phyloP scores from a whole-genome alignment of 1,140 invertebrate species.

The Achroia grisella region DNA sequence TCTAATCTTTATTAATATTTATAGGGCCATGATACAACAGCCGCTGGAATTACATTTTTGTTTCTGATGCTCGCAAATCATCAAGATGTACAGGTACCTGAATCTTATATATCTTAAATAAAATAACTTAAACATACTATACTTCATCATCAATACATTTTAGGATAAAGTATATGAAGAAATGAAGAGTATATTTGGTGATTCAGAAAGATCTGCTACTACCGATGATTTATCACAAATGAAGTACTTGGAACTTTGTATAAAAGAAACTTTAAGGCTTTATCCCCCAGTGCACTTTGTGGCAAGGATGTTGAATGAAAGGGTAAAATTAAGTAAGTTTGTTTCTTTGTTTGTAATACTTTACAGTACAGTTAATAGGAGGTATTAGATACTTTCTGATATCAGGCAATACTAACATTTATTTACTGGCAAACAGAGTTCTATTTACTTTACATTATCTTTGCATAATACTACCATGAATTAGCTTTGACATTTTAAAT shows the following conservation, averaged over 20 bases:
- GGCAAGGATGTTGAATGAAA: background rate
- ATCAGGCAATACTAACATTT: too few relatives aligned
- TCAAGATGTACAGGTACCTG: background rate
- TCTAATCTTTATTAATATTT: slow-evolving; percentile 8
- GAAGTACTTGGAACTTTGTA: slow-evolving; percentile 76
- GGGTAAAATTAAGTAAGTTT: background rate
- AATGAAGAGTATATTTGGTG: slow-evolving; percentile 71
- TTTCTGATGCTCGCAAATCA: slow-evolving; percentile 34
- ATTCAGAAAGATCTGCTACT: slow-evolving; percentile 45
- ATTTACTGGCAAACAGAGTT: too few relatives aligned
- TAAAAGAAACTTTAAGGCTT: slow-evolving; percentile 74
- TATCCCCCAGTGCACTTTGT: slow-evolving; percentile 78
- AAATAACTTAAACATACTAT: background rate
- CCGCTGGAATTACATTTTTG: slow-evolving; percentile 28
- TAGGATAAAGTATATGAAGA: slow-evolving; percentile 66
- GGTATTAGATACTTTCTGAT: too few relatives aligned
- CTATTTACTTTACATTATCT: too few relatives aligned
- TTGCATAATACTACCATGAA: too few relatives aligned
- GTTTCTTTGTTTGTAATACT: too few relatives aligned
- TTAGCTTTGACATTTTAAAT: too few relatives aligned
- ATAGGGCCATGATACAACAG: slow-evolving; percentile 50
- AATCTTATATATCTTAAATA: background rate
- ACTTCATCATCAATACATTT: background rate
- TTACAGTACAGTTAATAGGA: too few relatives aligned
- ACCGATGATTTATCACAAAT: slow-evolving; percentile 72